Evolutionary conservation across 2,888 invertebrate genomes (phyloP), one percentile per base, ranked within the genome.

Genomic region (Eilema griseolum): DNA sequence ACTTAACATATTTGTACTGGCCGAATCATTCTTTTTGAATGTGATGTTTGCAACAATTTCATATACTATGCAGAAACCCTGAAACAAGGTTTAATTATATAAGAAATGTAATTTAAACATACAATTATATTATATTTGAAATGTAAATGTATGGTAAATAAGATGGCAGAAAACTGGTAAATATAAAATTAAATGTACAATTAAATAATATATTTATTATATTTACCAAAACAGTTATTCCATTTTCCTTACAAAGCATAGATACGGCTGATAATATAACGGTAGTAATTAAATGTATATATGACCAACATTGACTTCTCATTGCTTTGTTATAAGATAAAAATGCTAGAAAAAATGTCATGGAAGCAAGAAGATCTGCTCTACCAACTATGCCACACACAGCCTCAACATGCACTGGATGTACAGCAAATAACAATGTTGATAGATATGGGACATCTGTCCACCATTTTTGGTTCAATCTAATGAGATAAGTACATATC

Each of bases 361-460:
- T 91, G 4, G 98, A 97, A 88, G 98, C 97, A 75, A 99, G 94
- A 67, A 99, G 94, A 91, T 99, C 99, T 52, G 99, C 99, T 86
- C 99, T 95, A 31, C 99, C 99, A 16, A 99, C 99, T 70, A 99
- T 96, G 26, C 98, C 99, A 71, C 98, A 97, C 3, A 99, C 98
- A 72, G 98, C 98, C 95, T 99, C 99, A 0, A 98, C 97, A 92
- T 99, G 99, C 65, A 99, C 94, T 0, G 99, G 99, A 95, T 99
- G 99, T 23, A 98, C 97, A 20, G 98, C 96, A 95, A 99, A 99
- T 33, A 99, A 88, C 4, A 97, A 82, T 23, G 98, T 95, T 57
- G 97, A 96, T 69, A 97, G 92, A 82, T 97, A 97, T 59, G 97
- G 95, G 71, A 95, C 87, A 76, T 96, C 94, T 31, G 76, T 78